phyloP scores from a whole-genome alignment of 2,888 invertebrate species.

The Linhomoeus sp. region DNA sequence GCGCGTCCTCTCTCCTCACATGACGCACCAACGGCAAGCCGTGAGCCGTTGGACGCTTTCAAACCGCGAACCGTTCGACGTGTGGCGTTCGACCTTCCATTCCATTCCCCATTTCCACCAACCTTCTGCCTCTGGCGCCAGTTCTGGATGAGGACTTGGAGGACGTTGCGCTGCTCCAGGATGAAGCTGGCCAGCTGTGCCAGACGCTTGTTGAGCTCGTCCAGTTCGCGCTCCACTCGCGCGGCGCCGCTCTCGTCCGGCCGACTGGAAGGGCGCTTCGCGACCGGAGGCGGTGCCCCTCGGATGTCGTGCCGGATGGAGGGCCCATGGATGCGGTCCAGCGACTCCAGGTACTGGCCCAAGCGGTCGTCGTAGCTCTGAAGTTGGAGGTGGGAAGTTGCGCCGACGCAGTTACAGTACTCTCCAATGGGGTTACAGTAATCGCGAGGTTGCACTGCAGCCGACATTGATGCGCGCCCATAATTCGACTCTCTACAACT shows the following conservation, averaged over 20 bases:
- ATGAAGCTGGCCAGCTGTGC: slow-evolving; percentile 25
- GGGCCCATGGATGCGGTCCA: slow-evolving; percentile 28
- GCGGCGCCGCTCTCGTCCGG: not conserved
- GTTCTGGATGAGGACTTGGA: slow-evolving; percentile 25
- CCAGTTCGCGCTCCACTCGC: slow-evolving; percentile 22
- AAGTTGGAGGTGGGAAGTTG: not conserved
- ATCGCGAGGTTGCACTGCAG: no score
- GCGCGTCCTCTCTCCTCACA: no score
- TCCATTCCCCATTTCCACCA: no score
- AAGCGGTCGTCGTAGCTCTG: slow-evolving; percentile 66
- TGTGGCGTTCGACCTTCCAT: no score
- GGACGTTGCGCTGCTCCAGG: slow-evolving; percentile 24
- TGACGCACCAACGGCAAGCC: no score
- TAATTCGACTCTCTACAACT: no score
- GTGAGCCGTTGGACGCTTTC: no score
- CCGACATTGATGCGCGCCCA: no score
- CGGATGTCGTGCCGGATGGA: not conserved
- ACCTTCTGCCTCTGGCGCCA: slow-evolving; percentile 27
- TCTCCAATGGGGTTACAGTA: no score
- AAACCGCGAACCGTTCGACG: no score
- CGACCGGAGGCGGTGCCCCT: no score
- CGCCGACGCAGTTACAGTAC: no score
- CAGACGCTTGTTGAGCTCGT: slow-evolving; percentile 25
- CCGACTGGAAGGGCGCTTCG: not conserved
- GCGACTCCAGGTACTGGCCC: slow-evolving; percentile 55